Conservation (phyloP, 2,113 vertebrate genomes). For the western clawed frog (Xenopus tropicalis) region UCB_Xtro_10.0 CM004444.2:120923501-120924000, state of each 20-base stretch:
- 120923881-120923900: slow-evolving; percentile 61
- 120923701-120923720: slow-evolving; percentile 81
- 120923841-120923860: slow-evolving; percentile 86
- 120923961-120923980: slow-evolving; percentile 82
- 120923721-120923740: slow-evolving; percentile 86
- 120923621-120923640: slow-evolving; percentile 56
- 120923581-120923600: too few relatives aligned
- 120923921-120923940: slow-evolving; percentile 63
- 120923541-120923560: too few relatives aligned
- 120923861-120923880: slow-evolving; percentile 86
- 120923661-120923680: slow-evolving; percentile 66
- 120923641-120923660: slow-evolving; percentile 53
- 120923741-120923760: slow-evolving; percentile 96
- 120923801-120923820: slow-evolving; percentile 83
- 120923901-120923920: slow-evolving; percentile 58
- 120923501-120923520: too few relatives aligned
- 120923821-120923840: slow-evolving; percentile 86
- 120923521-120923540: too few relatives aligned
- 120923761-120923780: slow-evolving; percentile 93
- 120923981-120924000: slow-evolving; percentile 73
- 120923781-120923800: slow-evolving; percentile 87
- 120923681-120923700: slow-evolving; percentile 66
- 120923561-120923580: too few relatives aligned
- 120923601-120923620: slow-evolving; percentile 38
- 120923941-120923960: slow-evolving; percentile 84